phyloP scores from a whole-genome alignment of 2,113 vertebrate genomes.

The Polyodon spathula region DNA sequence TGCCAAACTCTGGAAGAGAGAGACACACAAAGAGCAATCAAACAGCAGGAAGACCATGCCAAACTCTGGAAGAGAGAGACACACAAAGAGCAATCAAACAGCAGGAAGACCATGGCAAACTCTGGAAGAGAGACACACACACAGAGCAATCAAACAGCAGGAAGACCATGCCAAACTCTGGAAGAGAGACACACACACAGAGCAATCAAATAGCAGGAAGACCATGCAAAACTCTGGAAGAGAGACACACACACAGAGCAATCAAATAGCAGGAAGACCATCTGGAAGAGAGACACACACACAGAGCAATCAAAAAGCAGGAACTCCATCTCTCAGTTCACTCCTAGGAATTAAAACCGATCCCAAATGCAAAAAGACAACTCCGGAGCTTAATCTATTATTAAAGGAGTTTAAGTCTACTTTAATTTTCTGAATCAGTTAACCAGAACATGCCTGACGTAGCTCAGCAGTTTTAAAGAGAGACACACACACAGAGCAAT shows the following conservation, averaged over 20 bases:
- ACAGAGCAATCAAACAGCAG: constrained; percentile 71
- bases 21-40: too few relatives aligned
- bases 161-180: constrained; percentile 76
- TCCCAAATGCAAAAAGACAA: constrained; percentile 34
- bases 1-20: too few relatives aligned
- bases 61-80: constrained; percentile 12
- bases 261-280: constrained; percentile 14
- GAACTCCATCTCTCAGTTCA: constrained; percentile 13
- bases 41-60: too few relatives aligned
- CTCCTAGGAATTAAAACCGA: constrained; percentile 24
- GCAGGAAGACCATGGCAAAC: constrained; percentile 2
- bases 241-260: constrained; percentile 13
- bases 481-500: constrained; percentile 14
- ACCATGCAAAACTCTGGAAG: too few relatives aligned
- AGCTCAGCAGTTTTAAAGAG: constrained; percentile 21
- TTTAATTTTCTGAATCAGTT: constrained; percentile 63
- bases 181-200: constrained; percentile 5
- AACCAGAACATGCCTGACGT: constrained; percentile 39
- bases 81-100: constrained; percentile 9
- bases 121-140: constrained; percentile 4
- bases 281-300: not conserved
- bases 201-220: too few relatives aligned
- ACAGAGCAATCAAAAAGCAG: constrained; percentile 11
- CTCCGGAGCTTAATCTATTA: constrained; percentile 28
- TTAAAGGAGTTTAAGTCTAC: constrained; percentile 20